phyloP scores from a whole-genome alignment of 2,797 vertebrate species.

The Anableps anableps region DNA sequence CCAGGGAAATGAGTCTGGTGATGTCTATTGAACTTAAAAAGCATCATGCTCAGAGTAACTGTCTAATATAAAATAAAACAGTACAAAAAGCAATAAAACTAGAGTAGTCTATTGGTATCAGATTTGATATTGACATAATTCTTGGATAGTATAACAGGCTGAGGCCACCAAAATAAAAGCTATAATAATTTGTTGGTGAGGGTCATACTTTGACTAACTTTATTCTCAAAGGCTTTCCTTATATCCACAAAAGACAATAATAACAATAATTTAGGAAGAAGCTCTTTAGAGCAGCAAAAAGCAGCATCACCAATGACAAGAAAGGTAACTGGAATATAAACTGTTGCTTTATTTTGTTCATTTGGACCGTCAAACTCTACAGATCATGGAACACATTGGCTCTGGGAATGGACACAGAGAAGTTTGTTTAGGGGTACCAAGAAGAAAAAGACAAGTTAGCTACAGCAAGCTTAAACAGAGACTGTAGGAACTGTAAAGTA shows the following conservation, averaged over 20 bases:
- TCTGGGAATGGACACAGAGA: background rate
- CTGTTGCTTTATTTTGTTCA: background rate
- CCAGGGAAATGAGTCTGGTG: background rate
- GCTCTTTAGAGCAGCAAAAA: background rate
- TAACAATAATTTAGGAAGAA: background rate
- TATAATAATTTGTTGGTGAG: background rate
- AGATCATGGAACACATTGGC: background rate
- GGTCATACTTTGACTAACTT: background rate
- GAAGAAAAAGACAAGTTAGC: background rate
- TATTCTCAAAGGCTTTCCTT: background rate
- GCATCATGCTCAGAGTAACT: too few relatives aligned
- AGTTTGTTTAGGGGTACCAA: background rate
- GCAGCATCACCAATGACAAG: background rate
- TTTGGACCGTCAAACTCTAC: background rate
- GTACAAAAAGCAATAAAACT: background rate
- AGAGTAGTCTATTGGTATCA: background rate
- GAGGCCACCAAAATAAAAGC: background rate
- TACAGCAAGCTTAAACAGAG: background rate
- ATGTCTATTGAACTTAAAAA: too few relatives aligned
- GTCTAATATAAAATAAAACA: background rate
- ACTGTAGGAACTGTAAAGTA: background rate
- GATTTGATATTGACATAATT: background rate
- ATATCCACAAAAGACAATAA: background rate
- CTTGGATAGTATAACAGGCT: background rate
- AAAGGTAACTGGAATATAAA: background rate